Conservation (phyloP, 37 sponge, comb jelly and placozoan genomes). For the Crambe crambe region DNA sequence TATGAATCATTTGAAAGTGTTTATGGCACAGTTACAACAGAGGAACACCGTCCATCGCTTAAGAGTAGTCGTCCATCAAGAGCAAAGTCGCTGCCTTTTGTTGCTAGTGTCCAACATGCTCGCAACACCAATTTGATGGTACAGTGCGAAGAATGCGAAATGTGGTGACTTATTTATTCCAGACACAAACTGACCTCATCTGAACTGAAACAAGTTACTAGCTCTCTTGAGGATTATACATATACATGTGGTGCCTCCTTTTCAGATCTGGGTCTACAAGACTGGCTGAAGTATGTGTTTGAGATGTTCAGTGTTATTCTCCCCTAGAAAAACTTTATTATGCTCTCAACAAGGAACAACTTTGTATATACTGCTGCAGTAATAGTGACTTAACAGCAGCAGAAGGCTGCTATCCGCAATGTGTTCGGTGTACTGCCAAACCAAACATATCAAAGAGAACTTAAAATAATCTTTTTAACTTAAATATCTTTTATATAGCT, state of each 20-base stretch:
- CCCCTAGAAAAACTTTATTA: no score
- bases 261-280: constrained; percentile 36
- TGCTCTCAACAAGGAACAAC: no score
- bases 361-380: no score
- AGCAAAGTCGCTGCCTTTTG: constrained; percentile 13
- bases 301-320: no score
- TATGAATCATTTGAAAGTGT: constrained; percentile 8
- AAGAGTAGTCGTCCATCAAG: background rate
- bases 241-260: constrained; percentile 31
- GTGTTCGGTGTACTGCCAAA: no score
- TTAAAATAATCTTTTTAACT: no score
- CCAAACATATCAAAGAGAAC: no score
- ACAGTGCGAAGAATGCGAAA: constrained; percentile 42
- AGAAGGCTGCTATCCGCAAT: no score
- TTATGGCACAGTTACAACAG: constrained; percentile 10
- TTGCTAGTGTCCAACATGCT: constrained; percentile 30
- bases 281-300: no score
- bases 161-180: constrained; percentile 35
- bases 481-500: no score
- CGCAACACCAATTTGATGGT: constrained; percentile 26
- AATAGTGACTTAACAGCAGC: no score
- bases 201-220: background rate
- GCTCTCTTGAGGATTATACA: background rate
- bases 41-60: background rate
- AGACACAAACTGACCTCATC: background rate